phyloP scores from a whole-genome alignment of 2,797 vertebrate genomes.

The Phrynocephalus forsythii region DNA sequence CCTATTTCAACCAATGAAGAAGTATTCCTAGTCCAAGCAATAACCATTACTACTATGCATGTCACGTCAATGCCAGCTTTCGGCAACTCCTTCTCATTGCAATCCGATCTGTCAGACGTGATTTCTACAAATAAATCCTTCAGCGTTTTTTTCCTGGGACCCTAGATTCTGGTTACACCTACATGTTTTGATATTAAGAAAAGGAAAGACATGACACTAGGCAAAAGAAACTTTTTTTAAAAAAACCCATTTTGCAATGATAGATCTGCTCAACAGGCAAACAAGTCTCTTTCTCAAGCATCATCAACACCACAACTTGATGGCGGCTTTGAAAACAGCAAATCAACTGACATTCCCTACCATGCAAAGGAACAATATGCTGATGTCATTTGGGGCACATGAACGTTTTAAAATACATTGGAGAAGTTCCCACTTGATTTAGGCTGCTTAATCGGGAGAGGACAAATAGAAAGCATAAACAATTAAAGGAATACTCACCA shows the following conservation, averaged over 20 bases:
- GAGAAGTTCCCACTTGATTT: not conserved
- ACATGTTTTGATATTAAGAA: not conserved
- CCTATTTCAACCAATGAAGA: no score
- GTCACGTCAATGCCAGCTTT: not conserved
- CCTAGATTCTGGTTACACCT: not conserved
- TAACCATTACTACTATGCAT: no score
- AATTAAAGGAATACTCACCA: constrained; percentile 34
- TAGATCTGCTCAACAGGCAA: not conserved
- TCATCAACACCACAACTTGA: not conserved
- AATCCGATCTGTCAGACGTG: not conserved
- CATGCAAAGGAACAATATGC: not conserved
- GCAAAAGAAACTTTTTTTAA: not conserved
- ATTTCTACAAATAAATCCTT: not conserved
- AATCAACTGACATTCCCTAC: not conserved
- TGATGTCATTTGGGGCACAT: not conserved
- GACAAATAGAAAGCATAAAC: no score
- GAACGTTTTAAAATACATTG: not conserved
- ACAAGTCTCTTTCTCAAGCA: not conserved
- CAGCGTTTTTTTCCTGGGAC: not conserved
- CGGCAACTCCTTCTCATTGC: not conserved
- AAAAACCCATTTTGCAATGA: not conserved
- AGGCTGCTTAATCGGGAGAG: not conserved
- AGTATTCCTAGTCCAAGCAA: no score
- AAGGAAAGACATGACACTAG: not conserved
- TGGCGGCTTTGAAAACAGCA: not conserved